Base-by-base conservation (phyloP, 2,113 vertebrate genomes). In the Heterochromis multidens region DNA sequence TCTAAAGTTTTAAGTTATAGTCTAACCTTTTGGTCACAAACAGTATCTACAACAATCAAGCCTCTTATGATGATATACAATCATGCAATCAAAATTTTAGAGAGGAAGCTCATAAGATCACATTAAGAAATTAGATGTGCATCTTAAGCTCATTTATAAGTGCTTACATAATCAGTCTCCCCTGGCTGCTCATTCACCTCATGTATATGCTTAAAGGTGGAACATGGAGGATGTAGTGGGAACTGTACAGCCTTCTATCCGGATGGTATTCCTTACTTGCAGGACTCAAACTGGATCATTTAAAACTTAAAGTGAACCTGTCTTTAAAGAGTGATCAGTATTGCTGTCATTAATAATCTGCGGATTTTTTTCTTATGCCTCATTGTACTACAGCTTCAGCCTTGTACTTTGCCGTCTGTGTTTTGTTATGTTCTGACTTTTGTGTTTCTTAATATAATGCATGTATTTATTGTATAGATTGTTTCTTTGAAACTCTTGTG, bases 11-110 rank as follows among this genome's bases (percentile, higher is more conserved):
- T 14, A 40, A 40, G 33, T 65, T 40, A 65, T 40, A 5, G 35
- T 2, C 62, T 65, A 65, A 16, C 21, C 62, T 65, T 31, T 3
- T 4, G 0, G 12, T 65, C 61, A 14, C 61, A 65, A 37, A 33
- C 61, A 37, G 33, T 33, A 37, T 65, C 62, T 65, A 40, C 21
- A 65, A 65, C 62, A 65, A 65, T 65, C 62, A 65, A 65, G 62
- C 12, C 62, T 65, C 35, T 65, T 65, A 65, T 65, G 35, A 40
- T 65, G 62, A 23, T 65, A 65, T 40, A 40, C 62, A 65, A 65
- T 65, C 62, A 65, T 23, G 62, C 62, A 65, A 65, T 65, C 62
- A 65, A 0, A 6, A 65, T 23, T 40, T 7, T 65, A 35, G 62
- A 40, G 35, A 65, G 35, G 35, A 65, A 40, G 35, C 62, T 65